A percentile compares a stretch with the other conserved stretches of the same genome.
Evolutionary conservation across 1,140 invertebrate genomes (phyloP).

Genomic region (Eumaeus atala): DNA sequence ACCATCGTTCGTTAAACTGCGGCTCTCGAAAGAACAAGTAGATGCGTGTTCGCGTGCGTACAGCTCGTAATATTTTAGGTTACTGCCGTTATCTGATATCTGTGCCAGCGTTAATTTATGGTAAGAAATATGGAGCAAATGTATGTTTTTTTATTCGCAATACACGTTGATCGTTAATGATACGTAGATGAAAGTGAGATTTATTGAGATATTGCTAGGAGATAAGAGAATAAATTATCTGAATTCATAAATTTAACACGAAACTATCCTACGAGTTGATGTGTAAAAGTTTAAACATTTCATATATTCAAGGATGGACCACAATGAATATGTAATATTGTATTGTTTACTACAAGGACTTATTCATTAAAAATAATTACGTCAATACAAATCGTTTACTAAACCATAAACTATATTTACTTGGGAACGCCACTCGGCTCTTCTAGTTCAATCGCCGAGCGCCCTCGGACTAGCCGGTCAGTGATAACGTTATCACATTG

Average conservation of each 20-base stretch:
- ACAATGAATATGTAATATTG: no score
- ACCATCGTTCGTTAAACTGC: background rate
- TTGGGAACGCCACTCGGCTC: no score
- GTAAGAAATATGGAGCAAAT: conserved; percentile 8
- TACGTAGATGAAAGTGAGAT: conserved; percentile 10
- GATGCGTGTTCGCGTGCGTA: background rate
- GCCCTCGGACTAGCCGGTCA: conserved; percentile 26
- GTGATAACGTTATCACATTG: conserved; percentile 31
- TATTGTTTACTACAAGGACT: no score
- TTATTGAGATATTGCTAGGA: background rate
- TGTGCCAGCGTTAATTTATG: conserved; percentile 7
- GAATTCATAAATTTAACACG: no score
- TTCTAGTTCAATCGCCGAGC: conserved; percentile 22
- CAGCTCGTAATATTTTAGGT: conserved; percentile 6
- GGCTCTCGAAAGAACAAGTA: background rate
- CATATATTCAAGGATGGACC: no score
- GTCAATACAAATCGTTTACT: no score
- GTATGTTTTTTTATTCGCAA: background rate
- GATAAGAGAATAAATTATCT: no score
- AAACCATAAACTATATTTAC: no score
- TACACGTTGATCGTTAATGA: conserved; percentile 7
- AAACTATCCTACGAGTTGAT: no score
- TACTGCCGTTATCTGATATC: conserved; percentile 4
- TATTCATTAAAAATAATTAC: no score
- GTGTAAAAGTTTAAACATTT: no score